Conservation (phyloP, 2,888 invertebrate genomes). For the Nudaria mundana region DNA sequence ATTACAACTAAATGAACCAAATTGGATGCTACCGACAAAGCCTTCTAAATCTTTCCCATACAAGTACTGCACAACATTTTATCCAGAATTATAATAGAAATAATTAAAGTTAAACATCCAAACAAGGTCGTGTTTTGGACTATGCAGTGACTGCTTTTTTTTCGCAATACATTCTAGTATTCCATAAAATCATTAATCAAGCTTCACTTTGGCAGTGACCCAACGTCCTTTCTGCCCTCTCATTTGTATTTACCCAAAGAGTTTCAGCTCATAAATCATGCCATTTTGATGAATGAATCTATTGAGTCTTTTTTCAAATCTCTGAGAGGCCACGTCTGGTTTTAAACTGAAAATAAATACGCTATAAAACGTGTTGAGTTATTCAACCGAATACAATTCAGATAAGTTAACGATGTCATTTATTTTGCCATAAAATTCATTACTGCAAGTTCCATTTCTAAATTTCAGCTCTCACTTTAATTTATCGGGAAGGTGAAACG, state of each 20-base stretch:
- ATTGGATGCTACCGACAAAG: too few relatives aligned
- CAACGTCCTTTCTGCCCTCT: constrained; percentile 71
- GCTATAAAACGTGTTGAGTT: constrained; percentile 41
- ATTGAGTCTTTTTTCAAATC: constrained; percentile 66
- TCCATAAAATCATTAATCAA: constrained; percentile 76
- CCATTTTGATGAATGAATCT: constrained; percentile 72
- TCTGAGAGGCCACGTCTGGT: constrained; percentile 38
- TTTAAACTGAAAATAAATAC: constrained; percentile 38
- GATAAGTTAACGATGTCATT: constrained; percentile 52
- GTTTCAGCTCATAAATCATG: constrained; percentile 74
- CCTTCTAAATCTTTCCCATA: too few relatives aligned
- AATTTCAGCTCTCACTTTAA: constrained; percentile 38
- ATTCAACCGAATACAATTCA: constrained; percentile 49
- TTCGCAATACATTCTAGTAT: constrained; percentile 57
- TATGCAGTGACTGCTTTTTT: constrained; percentile 44
- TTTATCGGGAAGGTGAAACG: constrained; percentile 39
- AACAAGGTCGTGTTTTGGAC: constrained; percentile 16
- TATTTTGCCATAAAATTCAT: constrained; percentile 50
- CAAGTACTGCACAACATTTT: too few relatives aligned
- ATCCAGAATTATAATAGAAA: constrained; percentile 23
- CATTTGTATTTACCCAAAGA: constrained; percentile 79
- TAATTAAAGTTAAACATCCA: constrained; percentile 19
- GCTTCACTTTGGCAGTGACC: constrained; percentile 77
- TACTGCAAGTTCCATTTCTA: constrained; percentile 37
- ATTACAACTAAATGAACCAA: too few relatives aligned